Evolutionary conservation across 2,888 invertebrate species (phyloP).

Genomic region (Blomia tropicalis): DNA sequence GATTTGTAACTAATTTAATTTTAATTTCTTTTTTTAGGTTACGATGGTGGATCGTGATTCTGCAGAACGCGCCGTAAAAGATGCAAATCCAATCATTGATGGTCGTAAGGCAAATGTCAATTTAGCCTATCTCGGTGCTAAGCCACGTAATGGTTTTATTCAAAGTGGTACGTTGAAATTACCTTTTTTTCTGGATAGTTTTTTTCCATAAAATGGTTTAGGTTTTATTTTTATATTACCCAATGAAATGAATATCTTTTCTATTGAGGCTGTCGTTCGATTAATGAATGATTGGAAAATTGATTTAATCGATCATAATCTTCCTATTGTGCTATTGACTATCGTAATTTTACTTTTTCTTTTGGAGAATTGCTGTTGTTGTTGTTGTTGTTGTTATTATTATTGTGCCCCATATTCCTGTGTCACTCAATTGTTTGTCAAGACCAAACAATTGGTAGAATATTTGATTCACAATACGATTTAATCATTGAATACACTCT

Average conservation of each 20-base stretch:
- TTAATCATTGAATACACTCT: neutral
- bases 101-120: slow-evolving; percentile 96
- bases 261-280: no score
- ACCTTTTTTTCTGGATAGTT: no score
- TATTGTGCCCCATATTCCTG: no score
- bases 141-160: slow-evolving; percentile 64
- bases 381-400: no score
- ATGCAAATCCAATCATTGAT: slow-evolving; percentile 95
- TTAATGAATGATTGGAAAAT: no score
- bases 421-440: no score
- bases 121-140: slow-evolving; percentile 88
- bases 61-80: slow-evolving; percentile 89
- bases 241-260: neutral
- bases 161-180: slow-evolving; percentile 30
- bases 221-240: neutral
- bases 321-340: no score
- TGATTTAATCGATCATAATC: no score
- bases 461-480: no score
- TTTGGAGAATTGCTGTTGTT: no score
- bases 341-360: no score
- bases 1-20: neutral
- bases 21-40: slow-evolving; percentile 48
- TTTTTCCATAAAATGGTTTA: slow-evolving; percentile 9
- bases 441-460: no score
- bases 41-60: slow-evolving; percentile 91